Evolutionary conservation across 2,888 invertebrate genomes (phyloP), one percentile per base, ranked within the genome.

Genomic region (Hirtodrosophila confusa): DNA sequence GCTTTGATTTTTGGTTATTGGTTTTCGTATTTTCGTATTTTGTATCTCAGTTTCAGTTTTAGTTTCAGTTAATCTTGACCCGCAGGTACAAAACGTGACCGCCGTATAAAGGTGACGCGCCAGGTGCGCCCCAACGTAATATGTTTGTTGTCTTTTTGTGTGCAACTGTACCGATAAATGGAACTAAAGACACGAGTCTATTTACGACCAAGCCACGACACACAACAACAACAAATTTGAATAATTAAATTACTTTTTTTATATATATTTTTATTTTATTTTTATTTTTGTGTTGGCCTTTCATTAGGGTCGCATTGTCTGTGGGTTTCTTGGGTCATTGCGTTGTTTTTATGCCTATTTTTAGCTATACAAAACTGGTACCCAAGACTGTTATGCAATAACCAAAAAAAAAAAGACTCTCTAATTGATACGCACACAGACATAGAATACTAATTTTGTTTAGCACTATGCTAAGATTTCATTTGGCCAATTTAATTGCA

Each of bases 201-300:
- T 50, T 51, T 49, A 55, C 55, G 31, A 44, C 61, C 24, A 31
- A 7, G 12, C 39, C 69, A 69, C 58, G 65, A 58, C 49, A 66
- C 31, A 39, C 9, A 37, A 55, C 27, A 27, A 44, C 45, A 41
- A 31, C 12, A 60, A 54, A 69, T 76, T 68, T 76, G 48, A 76
- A 79, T 79, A 79, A 79, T 79, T 79, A 47, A 79, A 79, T 79
- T 79, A 79, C 74, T 66, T 17, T 17, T 17, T 17, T 17, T n/a
- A n/a, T n/a, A n/a, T n/a, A n/a, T n/a, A 17, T 17, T 17, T 17
- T 17, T 1, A 1, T 17, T 77, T 69, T 60, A 33, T 61, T 63
- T 43, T 47, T 43, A 12, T 36, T 61, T 11, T 62, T 43, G 12
- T 48, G 40, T 27, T 36, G 12, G 8, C 57, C 12, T 39, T 51